These are phyloP conservation scores for Coenonympha glycerion DNA, from an alignment of 2,888 invertebrate genomes.

Conservation along the genomic window DNA sequence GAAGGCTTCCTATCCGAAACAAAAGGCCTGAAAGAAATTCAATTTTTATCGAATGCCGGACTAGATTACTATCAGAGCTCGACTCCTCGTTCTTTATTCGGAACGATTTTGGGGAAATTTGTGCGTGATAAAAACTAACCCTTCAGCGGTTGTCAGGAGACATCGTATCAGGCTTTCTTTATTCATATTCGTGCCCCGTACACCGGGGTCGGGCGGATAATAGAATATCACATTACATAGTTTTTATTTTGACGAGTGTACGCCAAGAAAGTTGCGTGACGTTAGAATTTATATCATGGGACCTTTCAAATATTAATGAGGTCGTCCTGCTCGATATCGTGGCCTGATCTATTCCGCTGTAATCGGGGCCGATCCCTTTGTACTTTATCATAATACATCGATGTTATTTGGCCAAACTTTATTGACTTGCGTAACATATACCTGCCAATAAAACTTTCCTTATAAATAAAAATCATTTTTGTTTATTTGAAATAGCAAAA, in stretches of 20 bases:
- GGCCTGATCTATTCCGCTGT: constrained; percentile 54
- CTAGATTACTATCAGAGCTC: constrained; percentile 42
- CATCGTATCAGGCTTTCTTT: constrained; percentile 52
- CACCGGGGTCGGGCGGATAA: constrained; percentile 43
- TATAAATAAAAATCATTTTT: not conserved
- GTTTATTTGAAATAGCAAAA: too few relatives aligned
- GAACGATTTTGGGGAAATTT: constrained; percentile 44
- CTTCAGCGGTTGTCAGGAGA: constrained; percentile 58
- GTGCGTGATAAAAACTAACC: constrained; percentile 68
- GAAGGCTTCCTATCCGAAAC: not conserved
- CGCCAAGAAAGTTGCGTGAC: constrained; percentile 69
- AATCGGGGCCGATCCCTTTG: constrained; percentile 58
- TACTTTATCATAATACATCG: constrained; percentile 51
- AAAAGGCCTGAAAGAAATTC: constrained; percentile 40
- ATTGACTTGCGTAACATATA: constrained; percentile 21
- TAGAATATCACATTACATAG: constrained; percentile 60
- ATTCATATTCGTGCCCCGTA: constrained; percentile 62
- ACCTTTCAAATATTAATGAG: constrained; percentile 72
- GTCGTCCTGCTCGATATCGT: constrained; percentile 61
- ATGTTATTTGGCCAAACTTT: constrained; percentile 38
- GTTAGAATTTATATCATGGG: constrained; percentile 67
- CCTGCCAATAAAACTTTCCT: constrained; percentile 10
- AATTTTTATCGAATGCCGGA: constrained; percentile 53
- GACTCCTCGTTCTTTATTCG: constrained; percentile 30
- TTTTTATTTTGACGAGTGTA: constrained; percentile 69